Base-by-base conservation (phyloP, 2,113 vertebrate species). In the Gymnogyps californianus region DNA sequence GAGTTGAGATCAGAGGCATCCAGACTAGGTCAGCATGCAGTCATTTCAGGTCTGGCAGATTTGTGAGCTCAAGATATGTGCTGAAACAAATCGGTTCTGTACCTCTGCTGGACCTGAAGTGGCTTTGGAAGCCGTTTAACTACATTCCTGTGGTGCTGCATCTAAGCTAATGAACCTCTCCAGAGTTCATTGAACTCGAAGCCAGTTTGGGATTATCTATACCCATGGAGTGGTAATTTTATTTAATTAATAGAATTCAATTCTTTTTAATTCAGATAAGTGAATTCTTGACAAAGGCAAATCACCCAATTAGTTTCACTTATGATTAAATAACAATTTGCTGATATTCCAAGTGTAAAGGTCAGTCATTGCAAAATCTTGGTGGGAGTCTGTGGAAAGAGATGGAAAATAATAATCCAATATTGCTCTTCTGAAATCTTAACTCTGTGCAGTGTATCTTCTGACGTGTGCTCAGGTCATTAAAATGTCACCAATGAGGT, bases 241-340 rank as follows among this genome's bases (percentile, higher is more conserved):
- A 62, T 74, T 88, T 90, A 77, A 95, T 95, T 94, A 87, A 83
- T 70, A 79, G 25, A 94, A 93, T 75, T 77, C 71, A 85, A 83
- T 79, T 70, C 5, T 83, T 72, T 76, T 58, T 34, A 46, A 57
- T 75, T 87, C 44, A 74, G 44, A 57, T 84, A 80, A 90, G 57
- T 65, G 11, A 75, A 36, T 83, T 93, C 65, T 49, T 92, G 64
- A 29, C 22, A 59, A 82, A 69, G 64, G 31, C 61, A 87, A 69
- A 79, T 89, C 44, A 61, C n/a, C 34, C 31, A 10, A 7, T 81
- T 65, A 20, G 13, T 95, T 95, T 94, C 25, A 57, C 9, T 78
- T 93, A 16, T 14, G n/a, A 55, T 80, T 83, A 94, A 93, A 46
- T 90, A 93, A 83, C 83, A 70, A 54, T 80, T 92, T 90, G 29